Evolutionary conservation across 2,888 invertebrate genomes (phyloP).

Genomic region (Dastarcus helophoroides): DNA sequence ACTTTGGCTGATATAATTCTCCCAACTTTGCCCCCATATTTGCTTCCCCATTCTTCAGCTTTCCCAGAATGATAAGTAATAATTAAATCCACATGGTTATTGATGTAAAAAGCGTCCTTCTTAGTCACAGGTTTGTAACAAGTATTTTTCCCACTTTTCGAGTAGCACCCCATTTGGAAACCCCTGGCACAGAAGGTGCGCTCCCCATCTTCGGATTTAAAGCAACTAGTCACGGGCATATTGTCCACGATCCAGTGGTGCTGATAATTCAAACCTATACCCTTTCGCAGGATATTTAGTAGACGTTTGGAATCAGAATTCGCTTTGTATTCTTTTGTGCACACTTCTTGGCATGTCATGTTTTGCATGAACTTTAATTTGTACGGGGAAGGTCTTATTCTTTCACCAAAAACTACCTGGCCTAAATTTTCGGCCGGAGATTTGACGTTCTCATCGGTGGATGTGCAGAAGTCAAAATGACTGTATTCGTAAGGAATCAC

Average conservation of each 20-base stretch:
- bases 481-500: constrained; percentile 97
- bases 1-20: constrained; percentile 77
- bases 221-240: constrained; percentile 99
- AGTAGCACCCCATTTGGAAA: constrained; percentile 90
- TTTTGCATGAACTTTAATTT: constrained; percentile 74
- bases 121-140: constrained; percentile 23
- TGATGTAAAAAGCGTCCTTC: constrained; percentile 76
- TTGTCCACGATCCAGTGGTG: constrained; percentile 99
- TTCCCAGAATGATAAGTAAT: constrained; percentile 88
- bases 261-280: constrained; percentile 87
- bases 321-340: constrained; percentile 60
- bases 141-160: constrained; percentile 26
- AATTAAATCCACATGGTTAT: constrained; percentile 91
- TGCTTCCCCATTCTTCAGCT: constrained; percentile 76
- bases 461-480: constrained; percentile 90
- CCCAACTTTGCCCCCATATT: constrained; percentile 69
- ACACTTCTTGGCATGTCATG: constrained; percentile 48
- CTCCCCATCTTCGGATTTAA: constrained; percentile 51
- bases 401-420: constrained; percentile 98
- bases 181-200: constrained; percentile 85
- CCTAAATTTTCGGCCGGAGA: constrained; percentile 97
- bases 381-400: constrained; percentile 91
- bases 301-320: constrained; percentile 45
- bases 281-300: constrained; percentile 75
- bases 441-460: constrained; percentile 44